Percentiles rank a stretch among this genome's conserved stretches.
Evolutionary conservation across 1,140 invertebrate genomes (phyloP).

Genomic region (Holotrichia oblita): DNA sequence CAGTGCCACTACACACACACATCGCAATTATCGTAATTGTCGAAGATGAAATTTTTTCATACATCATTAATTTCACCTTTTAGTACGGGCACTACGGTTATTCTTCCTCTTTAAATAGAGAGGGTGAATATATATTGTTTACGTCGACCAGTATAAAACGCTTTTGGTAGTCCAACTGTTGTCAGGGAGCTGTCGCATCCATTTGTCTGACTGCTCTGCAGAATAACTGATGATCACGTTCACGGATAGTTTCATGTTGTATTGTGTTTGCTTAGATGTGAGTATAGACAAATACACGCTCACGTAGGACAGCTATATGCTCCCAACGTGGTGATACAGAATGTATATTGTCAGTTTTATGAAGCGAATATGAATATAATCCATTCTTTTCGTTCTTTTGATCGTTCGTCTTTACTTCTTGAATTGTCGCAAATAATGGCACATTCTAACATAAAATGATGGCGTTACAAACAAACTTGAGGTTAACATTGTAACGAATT

Average conservation of each 20-base stretch:
- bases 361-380: not conserved
- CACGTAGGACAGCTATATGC: not conserved
- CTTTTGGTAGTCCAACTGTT: constrained; percentile 14
- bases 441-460: not conserved
- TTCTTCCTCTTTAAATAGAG: constrained; percentile 1
- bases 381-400: not conserved
- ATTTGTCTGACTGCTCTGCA: constrained; percentile 9
- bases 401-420: not conserved
- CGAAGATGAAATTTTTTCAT: not conserved
- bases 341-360: not conserved
- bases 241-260: constrained; percentile 25
- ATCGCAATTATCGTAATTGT: constrained; percentile 6
- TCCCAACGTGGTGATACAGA: not conserved
- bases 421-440: constrained; percentile 1
- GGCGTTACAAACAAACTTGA: no score
- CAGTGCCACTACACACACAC: not conserved
- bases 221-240: constrained; percentile 26
- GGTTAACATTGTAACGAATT: no score
- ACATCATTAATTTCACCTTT: constrained; percentile 16
- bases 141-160: not conserved
- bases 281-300: not conserved
- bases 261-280: constrained; percentile 15
- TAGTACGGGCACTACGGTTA: not conserved
- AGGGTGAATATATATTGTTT: not conserved
- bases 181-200: constrained; percentile 31